Percentiles rank a stretch among this genome's conserved stretches.
phyloP scores from a whole-genome alignment of 1,140 invertebrate species.

The Portunus trituberculatus region DNA sequence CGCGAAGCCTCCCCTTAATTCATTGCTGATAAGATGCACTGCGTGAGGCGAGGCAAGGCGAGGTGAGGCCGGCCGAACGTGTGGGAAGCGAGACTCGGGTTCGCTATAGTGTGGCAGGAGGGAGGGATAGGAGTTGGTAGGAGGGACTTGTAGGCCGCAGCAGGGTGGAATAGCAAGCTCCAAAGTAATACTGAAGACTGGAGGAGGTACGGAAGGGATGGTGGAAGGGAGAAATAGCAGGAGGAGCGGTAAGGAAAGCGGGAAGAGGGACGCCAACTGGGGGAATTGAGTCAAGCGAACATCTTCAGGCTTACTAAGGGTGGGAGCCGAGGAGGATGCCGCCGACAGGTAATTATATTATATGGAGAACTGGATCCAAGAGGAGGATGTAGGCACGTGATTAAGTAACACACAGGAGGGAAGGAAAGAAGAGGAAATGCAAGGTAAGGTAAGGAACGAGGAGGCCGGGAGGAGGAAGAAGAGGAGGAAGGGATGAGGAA shows the following conservation, averaged over 20 bases:
- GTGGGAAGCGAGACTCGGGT: too few species aligned
- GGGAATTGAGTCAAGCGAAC: not conserved
- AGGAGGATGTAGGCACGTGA: not conserved
- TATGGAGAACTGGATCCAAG: not conserved
- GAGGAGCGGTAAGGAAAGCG: not conserved
- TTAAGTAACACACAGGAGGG: not conserved
- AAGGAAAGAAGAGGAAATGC: not conserved
- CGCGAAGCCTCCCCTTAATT: not conserved
- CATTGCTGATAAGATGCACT: not conserved
- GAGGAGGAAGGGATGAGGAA: too few species aligned
- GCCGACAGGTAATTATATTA: not conserved
- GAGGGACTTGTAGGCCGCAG: too few species aligned
- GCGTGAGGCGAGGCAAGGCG: not conserved
- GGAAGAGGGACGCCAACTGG: not conserved
- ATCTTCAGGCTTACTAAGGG: not conserved
- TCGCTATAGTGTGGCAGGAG: too few species aligned
- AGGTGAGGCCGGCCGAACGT: too few species aligned
- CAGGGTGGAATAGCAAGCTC: too few species aligned
- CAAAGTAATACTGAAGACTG: too few species aligned
- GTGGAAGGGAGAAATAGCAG: not conserved
- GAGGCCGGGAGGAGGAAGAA: too few species aligned
- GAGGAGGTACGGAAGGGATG: not conserved
- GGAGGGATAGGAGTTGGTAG: too few species aligned
- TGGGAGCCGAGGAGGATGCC: not conserved
- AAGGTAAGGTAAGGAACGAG: too few species aligned